A percentile compares a stretch with the other conserved stretches of the same genome.
These are phyloP conservation scores for Phasia obesa DNA, from an alignment of 2,888 invertebrate species.

Conservation along the genomic window DNA sequence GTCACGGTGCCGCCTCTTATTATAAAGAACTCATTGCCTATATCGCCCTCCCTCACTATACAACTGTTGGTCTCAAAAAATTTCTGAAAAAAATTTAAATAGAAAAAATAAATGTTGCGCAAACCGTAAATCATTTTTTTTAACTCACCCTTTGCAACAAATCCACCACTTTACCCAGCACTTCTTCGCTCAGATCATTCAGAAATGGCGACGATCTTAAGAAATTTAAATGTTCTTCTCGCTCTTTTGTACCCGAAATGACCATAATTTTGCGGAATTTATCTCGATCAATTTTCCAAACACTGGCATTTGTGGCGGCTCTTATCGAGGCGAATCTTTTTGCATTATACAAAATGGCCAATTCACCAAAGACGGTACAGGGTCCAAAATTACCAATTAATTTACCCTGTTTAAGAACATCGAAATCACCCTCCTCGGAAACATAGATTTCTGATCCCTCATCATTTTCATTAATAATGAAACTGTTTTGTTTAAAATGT, in stretches of 20 bases:
- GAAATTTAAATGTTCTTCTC: conserved; percentile 93
- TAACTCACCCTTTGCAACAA: conserved; percentile 90
- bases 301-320: conserved; percentile 90
- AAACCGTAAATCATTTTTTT: not conserved
- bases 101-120: not conserved
- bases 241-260: conserved; percentile 90
- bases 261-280: conserved; percentile 96
- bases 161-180: conserved; percentile 92
- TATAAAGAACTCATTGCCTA: conserved; percentile 95
- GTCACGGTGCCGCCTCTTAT: conserved; percentile 92
- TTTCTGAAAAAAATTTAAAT: conserved; percentile 83
- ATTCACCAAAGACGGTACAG: conserved; percentile 93
- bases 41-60: conserved; percentile 93
- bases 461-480: conserved; percentile 91
- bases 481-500: conserved; percentile 86
- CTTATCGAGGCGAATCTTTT: conserved; percentile 93
- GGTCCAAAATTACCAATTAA: conserved; percentile 91
- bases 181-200: conserved; percentile 87
- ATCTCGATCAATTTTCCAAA: conserved; percentile 94
- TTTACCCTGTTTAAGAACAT: conserved; percentile 91
- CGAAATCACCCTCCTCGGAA: conserved; percentile 92
- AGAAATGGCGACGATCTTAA: conserved; percentile 91
- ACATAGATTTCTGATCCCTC: conserved; percentile 94
- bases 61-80: conserved; percentile 90
- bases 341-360: conserved; percentile 96